A percentile compares a stretch with the other conserved stretches of the same genome.
Evolutionary conservation across 2,888 invertebrate genomes (phyloP).

Genomic region (Drosophila yooni): DNA sequence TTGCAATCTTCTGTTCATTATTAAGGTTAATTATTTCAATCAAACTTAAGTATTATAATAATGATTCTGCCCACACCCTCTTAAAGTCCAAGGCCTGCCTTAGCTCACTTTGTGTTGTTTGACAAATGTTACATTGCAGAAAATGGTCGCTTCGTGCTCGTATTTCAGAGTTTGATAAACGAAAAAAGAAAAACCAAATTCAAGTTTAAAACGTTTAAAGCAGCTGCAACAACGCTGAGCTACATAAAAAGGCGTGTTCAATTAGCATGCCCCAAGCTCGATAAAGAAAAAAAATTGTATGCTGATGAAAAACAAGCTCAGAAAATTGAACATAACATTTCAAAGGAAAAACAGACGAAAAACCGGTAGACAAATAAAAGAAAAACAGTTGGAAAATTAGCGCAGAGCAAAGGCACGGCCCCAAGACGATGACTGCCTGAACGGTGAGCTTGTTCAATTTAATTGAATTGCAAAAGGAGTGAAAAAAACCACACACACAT

Average conservation of each 20-base stretch:
- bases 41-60: constrained; percentile 8
- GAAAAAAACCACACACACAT: constrained; percentile 12
- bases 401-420: constrained; percentile 70
- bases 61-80: constrained; percentile 11
- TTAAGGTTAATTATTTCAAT: constrained; percentile 5
- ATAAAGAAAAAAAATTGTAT: constrained; percentile 32
- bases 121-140: constrained; percentile 53
- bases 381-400: constrained; percentile 76
- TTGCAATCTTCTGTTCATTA: background rate
- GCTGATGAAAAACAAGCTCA: constrained; percentile 70
- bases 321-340: constrained; percentile 75
- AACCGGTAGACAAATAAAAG: constrained; percentile 35
- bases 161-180: constrained; percentile 35
- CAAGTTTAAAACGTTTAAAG: constrained; percentile 76
- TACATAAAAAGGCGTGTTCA: constrained; percentile 79
- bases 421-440: constrained; percentile 39
- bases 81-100: constrained; percentile 22
- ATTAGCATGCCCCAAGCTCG: constrained; percentile 70
- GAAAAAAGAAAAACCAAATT: constrained; percentile 43
- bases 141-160: constrained; percentile 61
- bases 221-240: constrained; percentile 47
- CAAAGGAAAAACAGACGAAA: constrained; percentile 57
- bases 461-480: constrained; percentile 72
- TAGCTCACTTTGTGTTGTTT: constrained; percentile 37
- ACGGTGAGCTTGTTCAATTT: constrained; percentile 76